Evolutionary conservation across 2,113 vertebrate genomes (phyloP), one percentile per base, ranked within the genome.

Genomic region (Ifrita kowaldi): DNA sequence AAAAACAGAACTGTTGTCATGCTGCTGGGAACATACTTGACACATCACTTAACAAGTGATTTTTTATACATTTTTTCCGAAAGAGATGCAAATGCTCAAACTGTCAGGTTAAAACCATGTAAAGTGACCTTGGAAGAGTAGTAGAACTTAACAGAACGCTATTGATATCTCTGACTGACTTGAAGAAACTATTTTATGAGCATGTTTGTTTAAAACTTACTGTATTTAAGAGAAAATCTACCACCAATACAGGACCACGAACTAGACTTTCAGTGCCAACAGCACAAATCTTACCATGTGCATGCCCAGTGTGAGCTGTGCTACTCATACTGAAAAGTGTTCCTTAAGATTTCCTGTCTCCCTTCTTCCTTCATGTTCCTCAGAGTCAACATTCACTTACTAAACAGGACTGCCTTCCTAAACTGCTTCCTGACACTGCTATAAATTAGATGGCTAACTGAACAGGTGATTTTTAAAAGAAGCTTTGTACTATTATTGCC

Each of bases 1-100:
- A 3, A 84, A 88, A 84, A 0, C 13, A 79, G 44, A 27, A 37
- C 18, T 37, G 49, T 30, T 41, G 26, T 76, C 42, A 80, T 4
- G 11, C 33, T 68, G 57, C 52, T 49, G 49, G 28, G 10, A 87
- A 79, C 18, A 13, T 1, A 73, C 10, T 9, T 32, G 18, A 44
- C 20, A 46, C 14, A 30, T 12, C 0, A 0, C 21, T 83, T 37
- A 37, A 39, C 3, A 79, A 55, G 16, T 26, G 30, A 26, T 9
- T 14, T 49, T 49, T 13, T 42, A 8, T 27, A 7, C 21, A 41
- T 17, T 39, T 69, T 49, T 55, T 1, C 53, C 32, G 13, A 49
- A 63, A 68, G 46, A 68, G 49, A 73, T 17, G 12, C 17, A 93
- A 83, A 85, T 2, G 6, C 24, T 91, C 41, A 26, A 59, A 57